Base-by-base conservation (phyloP, 2,113 vertebrate genomes). In the Leuciscus idus region DNA sequence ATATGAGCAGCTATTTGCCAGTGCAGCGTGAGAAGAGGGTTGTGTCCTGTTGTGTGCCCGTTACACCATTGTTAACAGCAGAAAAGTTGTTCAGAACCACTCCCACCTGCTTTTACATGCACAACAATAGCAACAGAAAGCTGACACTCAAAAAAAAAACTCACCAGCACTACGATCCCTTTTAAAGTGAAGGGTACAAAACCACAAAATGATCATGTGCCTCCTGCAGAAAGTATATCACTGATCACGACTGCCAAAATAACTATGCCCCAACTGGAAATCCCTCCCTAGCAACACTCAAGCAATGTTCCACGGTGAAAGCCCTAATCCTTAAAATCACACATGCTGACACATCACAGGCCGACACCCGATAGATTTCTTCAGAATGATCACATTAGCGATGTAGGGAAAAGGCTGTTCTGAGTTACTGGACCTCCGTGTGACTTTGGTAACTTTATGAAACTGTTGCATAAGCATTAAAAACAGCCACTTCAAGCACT, bases 111-210 rank as follows among this genome's bases (percentile, higher is more conserved):
- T 85, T 91, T 92, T 86, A 89, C 91, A 88, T 89, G 89, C 85
- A 87, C 91, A 91, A 93, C 92, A 93, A 91, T 88, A 84, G 91
- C 26, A 89, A 88, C 86, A 90, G 90, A 89, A 93, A 91, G 91
- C 87, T 85, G 75, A 84, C 85, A 46, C 82, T 64, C 12, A 11
- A 46, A 50, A 39, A 61, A 33, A 36, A 57, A 43, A 0, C 17
- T 46, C 77, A 79, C 77, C 19, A 81, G 36, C 57, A 64, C 79
- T 81, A 39, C 4, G 3, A 81, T 48, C n/a, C 81, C 79, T 70
- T 70, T 82, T 23, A 82, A 82, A 36, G 64, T 12, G 46, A 68
- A 43, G 64, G 46, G n/a, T 66, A 81, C 79, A 81, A 66, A 48
- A 81, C 59, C 78, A 64, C 78, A 46, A 81, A 81, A 81, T 33